These are phyloP conservation scores for Callipepla californica DNA, from an alignment of 2,113 vertebrate genomes.

Conservation along the genomic window DNA sequence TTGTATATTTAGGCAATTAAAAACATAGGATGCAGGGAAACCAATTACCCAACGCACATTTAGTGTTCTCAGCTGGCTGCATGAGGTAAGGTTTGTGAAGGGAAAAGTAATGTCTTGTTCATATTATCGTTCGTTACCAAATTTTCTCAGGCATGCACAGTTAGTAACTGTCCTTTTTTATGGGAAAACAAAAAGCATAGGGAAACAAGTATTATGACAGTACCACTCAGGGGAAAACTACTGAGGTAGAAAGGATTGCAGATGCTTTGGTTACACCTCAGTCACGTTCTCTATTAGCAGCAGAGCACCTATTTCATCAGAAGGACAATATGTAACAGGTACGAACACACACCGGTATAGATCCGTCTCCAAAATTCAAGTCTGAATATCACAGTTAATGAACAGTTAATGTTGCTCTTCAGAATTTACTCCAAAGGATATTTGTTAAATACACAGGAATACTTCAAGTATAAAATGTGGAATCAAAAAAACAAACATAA, in stretches of 20 bases:
- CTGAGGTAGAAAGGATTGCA: slow-evolving; percentile 7
- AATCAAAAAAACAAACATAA: background rate
- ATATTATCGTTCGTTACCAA: background rate
- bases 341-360: background rate
- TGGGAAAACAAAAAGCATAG: background rate
- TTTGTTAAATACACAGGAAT: background rate
- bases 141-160: slow-evolving; percentile 17
- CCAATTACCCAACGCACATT: slow-evolving; percentile 43
- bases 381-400: background rate
- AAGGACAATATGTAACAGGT: background rate
- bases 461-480: background rate
- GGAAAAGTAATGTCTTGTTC: slow-evolving; percentile 28
- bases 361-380: background rate
- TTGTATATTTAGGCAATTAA: slow-evolving; percentile 58
- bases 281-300: background rate
- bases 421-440: background rate
- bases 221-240: background rate
- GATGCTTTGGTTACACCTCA: background rate
- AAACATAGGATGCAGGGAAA: slow-evolving; percentile 33
- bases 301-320: background rate
- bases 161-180: slow-evolving; percentile 8
- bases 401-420: background rate
- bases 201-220: slow-evolving; percentile 5
- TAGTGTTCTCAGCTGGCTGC: slow-evolving; percentile 36
- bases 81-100: slow-evolving; percentile 31